Evolutionary conservation across 2,113 vertebrate genomes (phyloP).

Genomic region (Aix galericulata): DNA sequence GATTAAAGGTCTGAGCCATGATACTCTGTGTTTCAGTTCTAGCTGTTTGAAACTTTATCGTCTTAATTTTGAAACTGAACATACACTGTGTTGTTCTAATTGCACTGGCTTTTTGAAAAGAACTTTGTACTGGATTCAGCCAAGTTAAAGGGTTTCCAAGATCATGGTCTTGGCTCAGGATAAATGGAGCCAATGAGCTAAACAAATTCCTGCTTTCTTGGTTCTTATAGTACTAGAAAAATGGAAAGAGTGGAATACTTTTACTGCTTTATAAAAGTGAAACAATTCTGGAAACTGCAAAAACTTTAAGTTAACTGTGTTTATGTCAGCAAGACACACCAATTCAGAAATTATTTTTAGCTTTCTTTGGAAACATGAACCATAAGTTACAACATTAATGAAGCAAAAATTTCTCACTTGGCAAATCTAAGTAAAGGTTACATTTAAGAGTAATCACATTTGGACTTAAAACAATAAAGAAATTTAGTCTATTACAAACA

Average conservation of each 20-base stretch:
- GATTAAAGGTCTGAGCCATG: not conserved
- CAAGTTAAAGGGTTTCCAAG: conserved; percentile 65
- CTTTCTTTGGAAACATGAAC: not conserved
- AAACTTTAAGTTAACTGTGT: conserved; percentile 29
- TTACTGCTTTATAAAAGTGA: conserved; percentile 34
- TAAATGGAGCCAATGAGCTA: conserved; percentile 71
- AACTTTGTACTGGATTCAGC: conserved; percentile 61
- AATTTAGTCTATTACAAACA: not conserved
- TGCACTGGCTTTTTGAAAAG: conserved; percentile 63
- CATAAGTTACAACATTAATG: conserved; percentile 21
- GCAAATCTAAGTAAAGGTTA: conserved; percentile 36
- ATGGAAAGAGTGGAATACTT: conserved; percentile 44
- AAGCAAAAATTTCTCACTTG: not conserved
- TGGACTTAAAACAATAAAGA: conserved; percentile 26
- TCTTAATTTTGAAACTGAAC: conserved; percentile 59
- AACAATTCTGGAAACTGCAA: conserved; percentile 29
- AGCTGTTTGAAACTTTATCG: conserved; percentile 56
- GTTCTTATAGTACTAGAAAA: conserved; percentile 58
- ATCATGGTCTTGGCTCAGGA: conserved; percentile 52
- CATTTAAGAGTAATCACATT: conserved; percentile 6
- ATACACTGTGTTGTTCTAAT: conserved; percentile 63
- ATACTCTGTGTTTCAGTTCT: conserved; percentile 19
- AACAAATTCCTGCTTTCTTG: conserved; percentile 65
- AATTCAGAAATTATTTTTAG: conserved; percentile 40
- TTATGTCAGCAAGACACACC: not conserved